Evolutionary conservation across 2,797 vertebrate species (phyloP).

Genomic region (Pangasius krempfi): DNA sequence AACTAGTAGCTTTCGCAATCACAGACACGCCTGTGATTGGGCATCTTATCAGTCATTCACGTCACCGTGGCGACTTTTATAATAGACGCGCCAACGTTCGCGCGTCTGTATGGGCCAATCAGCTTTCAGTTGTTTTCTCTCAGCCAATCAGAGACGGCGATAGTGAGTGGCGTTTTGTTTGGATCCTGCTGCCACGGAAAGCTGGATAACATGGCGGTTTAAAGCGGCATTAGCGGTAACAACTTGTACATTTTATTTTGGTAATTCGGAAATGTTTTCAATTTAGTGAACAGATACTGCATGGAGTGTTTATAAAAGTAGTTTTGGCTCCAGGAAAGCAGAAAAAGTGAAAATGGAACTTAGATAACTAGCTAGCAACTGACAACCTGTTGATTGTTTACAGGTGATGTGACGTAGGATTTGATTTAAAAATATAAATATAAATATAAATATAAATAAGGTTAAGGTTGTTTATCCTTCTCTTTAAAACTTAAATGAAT

Average conservation of each 20-base stretch:
- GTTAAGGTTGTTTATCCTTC: not conserved
- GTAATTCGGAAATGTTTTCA: not conserved
- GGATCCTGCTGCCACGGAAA: slow-evolving; percentile 5
- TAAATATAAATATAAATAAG: not conserved
- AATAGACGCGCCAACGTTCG: slow-evolving; percentile 59
- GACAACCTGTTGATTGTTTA: slow-evolving; percentile 65
- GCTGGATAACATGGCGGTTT: not conserved
- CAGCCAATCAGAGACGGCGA: slow-evolving; percentile 66
- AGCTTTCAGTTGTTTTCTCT: not conserved
- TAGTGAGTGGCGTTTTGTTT: slow-evolving; percentile 55
- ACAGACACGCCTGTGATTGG: not conserved
- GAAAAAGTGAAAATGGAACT: not conserved
- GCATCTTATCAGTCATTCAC: not conserved
- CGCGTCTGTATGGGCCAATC: slow-evolving; percentile 42
- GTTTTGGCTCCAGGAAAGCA: not conserved
- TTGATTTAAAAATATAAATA: not conserved
- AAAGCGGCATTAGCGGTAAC: not conserved
- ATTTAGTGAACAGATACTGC: not conserved
- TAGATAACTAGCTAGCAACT: slow-evolving; percentile 4
- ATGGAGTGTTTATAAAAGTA: not conserved
- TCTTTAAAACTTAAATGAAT: not conserved
- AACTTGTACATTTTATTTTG: not conserved
- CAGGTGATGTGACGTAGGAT: not conserved
- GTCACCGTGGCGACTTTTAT: not conserved
- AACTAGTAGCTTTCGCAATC: fast-evolving